Evolutionary conservation across 2,113 vertebrate genomes (phyloP), one percentile per base, ranked within the genome.

Genomic region (Bos indicus): DNA sequence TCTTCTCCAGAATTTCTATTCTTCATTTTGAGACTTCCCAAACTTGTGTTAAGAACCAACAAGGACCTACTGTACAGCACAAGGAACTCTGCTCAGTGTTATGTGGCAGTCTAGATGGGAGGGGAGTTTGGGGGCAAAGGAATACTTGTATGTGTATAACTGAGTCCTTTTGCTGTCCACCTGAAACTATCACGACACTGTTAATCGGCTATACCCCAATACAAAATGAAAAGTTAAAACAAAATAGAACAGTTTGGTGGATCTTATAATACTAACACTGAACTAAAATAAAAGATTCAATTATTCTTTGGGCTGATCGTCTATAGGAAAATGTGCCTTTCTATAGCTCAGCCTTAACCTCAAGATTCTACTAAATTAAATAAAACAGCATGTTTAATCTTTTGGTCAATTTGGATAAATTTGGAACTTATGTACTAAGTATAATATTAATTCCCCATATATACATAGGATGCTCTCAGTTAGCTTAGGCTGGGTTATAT

Each of bases 1-100:
- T 85, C 46, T 92, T 94, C 95, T 51, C 85, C 64, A 74, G 86
- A 93, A 84, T 97, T 56, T 94, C 51, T 77, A 43, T 13, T 85
- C 25, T 96, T 85, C n/a, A 51, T 74, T 78, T 96, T 77, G 80
- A 95, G 67, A 88, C n/a, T 77, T 40, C 77, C 1, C 46, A 91
- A 87, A 89, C 1, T 59, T 97, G 5, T 51, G 1, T 59, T 77
- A 90, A 83, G 48, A 88, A 82, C 11, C 71, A 43, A 6, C 23
- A 77, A 77, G 36, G 36, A 26, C 71, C 23, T 77, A 43, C 23
- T 25, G 71, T 43, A 77, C 2, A 77, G 71, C 36, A 23, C 19
- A 13, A 2, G 71, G 71, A 3, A 3, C 23, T 43, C 36, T 77
- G 71, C 11, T 77, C 36, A 77, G 6, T 43, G 36, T 43, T 77